phyloP scores from a whole-genome alignment of 2,797 vertebrate species.

The Sebastes paucispinis region DNA sequence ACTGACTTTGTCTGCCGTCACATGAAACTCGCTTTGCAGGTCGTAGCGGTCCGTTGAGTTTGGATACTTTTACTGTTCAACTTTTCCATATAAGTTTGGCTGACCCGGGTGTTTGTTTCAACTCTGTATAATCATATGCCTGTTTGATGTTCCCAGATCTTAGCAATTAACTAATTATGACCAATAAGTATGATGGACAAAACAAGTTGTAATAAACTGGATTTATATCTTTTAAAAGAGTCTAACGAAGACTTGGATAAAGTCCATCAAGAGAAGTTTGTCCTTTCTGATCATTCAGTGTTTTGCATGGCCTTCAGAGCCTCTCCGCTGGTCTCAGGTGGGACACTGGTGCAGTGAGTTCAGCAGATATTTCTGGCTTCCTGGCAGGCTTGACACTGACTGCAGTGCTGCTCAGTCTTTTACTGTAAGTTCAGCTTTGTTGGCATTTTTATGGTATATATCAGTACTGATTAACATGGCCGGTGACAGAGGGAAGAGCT shows the following conservation, averaged over 20 bases:
- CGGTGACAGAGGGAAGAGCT: conserved; percentile 11
- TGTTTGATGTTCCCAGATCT: neutral
- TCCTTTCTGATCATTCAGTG: neutral
- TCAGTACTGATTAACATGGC: conserved; percentile 47
- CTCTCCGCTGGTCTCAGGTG: conserved; percentile 32
- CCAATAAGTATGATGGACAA: neutral
- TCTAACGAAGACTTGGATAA: neutral
- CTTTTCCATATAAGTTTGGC: too few species aligned
- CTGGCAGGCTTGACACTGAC: conserved; percentile 43
- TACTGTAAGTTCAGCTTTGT: conserved; percentile 47
- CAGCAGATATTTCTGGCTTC: conserved; percentile 60
- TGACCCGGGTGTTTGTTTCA: too few species aligned
- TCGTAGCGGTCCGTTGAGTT: neutral
- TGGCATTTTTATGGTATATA: conserved; percentile 50
- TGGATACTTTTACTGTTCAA: too few species aligned
- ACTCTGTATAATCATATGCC: neutral
- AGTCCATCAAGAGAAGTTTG: neutral
- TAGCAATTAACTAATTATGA: neutral
- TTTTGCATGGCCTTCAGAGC: conserved; percentile 16
- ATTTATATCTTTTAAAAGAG: neutral
- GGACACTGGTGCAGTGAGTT: conserved; percentile 65
- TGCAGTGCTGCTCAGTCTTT: conserved; percentile 23
- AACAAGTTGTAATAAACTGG: neutral
- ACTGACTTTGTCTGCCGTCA: neutral
- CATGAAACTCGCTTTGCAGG: neutral